Percentiles rank a stretch among this genome's conserved stretches.
Evolutionary conservation across 2,888 invertebrate species (phyloP).

Genomic region (Diarsia dahlii): DNA sequence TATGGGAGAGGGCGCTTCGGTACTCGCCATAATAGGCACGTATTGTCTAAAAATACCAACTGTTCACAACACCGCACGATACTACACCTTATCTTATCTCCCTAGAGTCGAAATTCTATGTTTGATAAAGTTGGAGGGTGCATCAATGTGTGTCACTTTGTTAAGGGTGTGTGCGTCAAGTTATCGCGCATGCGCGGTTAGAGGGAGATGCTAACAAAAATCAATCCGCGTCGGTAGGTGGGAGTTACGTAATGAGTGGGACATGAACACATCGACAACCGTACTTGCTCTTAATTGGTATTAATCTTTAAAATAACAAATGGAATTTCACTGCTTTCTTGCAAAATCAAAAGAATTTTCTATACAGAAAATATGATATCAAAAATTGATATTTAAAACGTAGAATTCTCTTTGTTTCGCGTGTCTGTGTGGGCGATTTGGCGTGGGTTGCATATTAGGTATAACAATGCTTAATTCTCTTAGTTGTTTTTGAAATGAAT

Average conservation of each 20-base stretch:
- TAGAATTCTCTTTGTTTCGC: constrained; percentile 38
- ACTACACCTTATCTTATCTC: constrained; percentile 46
- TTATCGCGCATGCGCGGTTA: constrained; percentile 84
- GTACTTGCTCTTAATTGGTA: constrained; percentile 80
- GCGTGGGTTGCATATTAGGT: constrained; percentile 52
- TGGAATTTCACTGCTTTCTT: constrained; percentile 16
- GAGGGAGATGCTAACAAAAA: constrained; percentile 83
- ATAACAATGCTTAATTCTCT: constrained; percentile 20
- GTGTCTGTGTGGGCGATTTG: constrained; percentile 42
- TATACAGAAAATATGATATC: constrained; percentile 5
- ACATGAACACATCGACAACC: constrained; percentile 80
- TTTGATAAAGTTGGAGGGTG: constrained; percentile 47
- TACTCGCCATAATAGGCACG: constrained; percentile 82
- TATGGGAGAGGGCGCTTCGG: constrained; percentile 89
- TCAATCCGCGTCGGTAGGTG: constrained; percentile 87
- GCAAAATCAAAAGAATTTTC: constrained; percentile 2
- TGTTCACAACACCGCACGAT: constrained; percentile 34
- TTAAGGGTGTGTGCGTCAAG: constrained; percentile 78
- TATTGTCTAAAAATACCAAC: constrained; percentile 89
- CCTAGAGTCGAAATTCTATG: constrained; percentile 65
- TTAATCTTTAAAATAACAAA: constrained; percentile 72
- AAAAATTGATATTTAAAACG: constrained; percentile 7
- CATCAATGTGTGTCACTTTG: constrained; percentile 73
- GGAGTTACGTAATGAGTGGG: constrained; percentile 87
- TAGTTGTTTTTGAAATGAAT: constrained; percentile 20